phyloP scores from a whole-genome alignment of 1,140 invertebrate genomes.

The Carcinoscorpius rotundicauda region DNA sequence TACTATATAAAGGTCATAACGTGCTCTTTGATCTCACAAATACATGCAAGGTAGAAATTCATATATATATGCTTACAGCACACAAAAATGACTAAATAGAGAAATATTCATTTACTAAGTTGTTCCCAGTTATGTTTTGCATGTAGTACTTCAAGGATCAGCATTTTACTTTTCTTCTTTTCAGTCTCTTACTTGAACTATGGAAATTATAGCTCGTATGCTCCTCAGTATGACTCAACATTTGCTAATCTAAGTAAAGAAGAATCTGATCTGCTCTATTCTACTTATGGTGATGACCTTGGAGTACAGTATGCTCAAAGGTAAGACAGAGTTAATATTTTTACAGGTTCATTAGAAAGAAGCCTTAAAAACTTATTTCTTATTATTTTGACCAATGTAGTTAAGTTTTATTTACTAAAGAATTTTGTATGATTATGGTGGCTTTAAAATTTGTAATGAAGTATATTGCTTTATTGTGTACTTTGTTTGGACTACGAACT shows the following conservation, averaged over 20 bases:
- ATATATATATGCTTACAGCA: no score
- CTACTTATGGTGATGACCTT: conserved; percentile 82
- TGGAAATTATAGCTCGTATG: conserved; percentile 88
- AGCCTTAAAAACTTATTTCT: not conserved
- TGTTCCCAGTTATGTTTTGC: no score
- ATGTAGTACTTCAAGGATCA: no score
- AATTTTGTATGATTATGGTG: no score
- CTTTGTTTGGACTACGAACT: no score
- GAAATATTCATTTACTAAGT: no score
- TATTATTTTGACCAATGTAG: not conserved
- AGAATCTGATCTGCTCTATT: conserved; percentile 79
- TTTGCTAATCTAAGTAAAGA: conserved; percentile 88
- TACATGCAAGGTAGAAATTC: no score
- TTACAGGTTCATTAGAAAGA: not conserved
- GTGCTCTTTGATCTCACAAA: no score
- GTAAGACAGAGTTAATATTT: conserved; percentile 24
- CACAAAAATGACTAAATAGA: no score
- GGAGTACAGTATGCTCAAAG: conserved; percentile 74
- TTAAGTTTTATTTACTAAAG: not conserved
- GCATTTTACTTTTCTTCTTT: conserved; percentile 22
- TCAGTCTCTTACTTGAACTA: conserved; percentile 80
- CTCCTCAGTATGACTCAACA: conserved; percentile 86
- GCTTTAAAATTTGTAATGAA: no score
- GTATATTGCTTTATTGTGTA: no score
- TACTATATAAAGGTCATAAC: no score